These are phyloP conservation scores for Apis dorsata DNA, from an alignment of 1,140 invertebrate species.

Conservation along the genomic window DNA sequence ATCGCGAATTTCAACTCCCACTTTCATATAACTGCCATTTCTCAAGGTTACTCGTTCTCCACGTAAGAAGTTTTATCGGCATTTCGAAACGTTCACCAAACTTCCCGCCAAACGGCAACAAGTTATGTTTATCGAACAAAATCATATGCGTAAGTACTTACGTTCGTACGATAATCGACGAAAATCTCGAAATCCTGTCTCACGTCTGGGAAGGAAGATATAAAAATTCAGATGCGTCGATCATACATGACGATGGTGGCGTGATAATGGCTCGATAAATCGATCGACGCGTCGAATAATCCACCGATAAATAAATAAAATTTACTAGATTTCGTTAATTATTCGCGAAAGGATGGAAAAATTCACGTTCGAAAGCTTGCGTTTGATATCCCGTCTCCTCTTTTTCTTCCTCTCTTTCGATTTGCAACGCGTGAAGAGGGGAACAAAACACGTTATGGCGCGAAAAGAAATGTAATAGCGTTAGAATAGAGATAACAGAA, in stretches of 20 bases:
- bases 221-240: not conserved
- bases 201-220: not conserved
- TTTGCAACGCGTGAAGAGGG: not conserved
- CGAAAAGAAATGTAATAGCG: too few species aligned
- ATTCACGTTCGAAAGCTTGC: not conserved
- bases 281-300: not conserved
- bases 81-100: not conserved
- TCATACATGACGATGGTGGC: not conserved
- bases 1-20: not conserved
- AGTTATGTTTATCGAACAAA: not conserved
- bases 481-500: not conserved
- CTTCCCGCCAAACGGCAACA: not conserved
- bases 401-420: too few species aligned
- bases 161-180: not conserved
- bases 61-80: too few species aligned
- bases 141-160: not conserved
- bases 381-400: not conserved
- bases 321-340: not conserved
- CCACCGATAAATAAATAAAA: not conserved
- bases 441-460: not conserved
- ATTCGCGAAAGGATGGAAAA: not conserved
- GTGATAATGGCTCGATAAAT: not conserved
- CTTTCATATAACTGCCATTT: not conserved
- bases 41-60: too few species aligned
- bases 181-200: not conserved